Percentiles rank a stretch among this genome's conserved stretches.
These are phyloP conservation scores for Chrysochloris asiatica DNA, from an alignment of 2,113 vertebrate species.

Conservation along the genomic window DNA sequence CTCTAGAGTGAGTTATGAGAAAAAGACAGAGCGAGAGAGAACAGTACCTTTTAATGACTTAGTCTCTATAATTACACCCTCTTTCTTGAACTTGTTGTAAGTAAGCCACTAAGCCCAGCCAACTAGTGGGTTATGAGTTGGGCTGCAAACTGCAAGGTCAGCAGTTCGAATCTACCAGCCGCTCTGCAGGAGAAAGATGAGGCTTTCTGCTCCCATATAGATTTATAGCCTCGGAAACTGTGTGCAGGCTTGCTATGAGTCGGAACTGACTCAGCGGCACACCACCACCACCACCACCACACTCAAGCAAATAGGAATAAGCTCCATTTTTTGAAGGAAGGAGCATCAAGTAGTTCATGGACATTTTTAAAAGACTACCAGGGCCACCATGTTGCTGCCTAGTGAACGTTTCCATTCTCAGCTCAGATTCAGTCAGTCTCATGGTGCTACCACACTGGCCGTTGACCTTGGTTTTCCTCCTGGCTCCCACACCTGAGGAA, in stretches of 20 bases:
- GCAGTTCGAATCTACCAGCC: no score
- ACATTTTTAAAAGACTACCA: not conserved
- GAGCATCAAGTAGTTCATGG: not conserved
- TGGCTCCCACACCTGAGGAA: not conserved
- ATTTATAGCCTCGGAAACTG: no score
- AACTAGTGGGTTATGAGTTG: no score
- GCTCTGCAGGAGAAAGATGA: no score
- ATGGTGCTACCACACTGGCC: not conserved
- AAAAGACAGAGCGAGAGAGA: not conserved
- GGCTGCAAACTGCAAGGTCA: no score
- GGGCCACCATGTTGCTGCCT: not conserved
- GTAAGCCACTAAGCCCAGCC: not conserved
- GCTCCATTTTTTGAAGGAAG: not conserved
- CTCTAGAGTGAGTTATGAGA: not conserved
- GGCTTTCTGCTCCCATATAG: no score
- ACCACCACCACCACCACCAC: no score
- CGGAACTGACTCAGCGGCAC: no score
- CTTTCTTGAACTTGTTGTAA: not conserved
- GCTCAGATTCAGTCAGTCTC: not conserved
- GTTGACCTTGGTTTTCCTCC: not conserved
- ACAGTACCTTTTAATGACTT: not conserved
- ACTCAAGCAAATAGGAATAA: not conserved
- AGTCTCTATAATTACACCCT: not conserved
- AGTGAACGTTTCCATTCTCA: not conserved
- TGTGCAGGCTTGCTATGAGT: no score